phyloP scores from a whole-genome alignment of 2,113 vertebrate species.

The Heptranchias perlo region DNA sequence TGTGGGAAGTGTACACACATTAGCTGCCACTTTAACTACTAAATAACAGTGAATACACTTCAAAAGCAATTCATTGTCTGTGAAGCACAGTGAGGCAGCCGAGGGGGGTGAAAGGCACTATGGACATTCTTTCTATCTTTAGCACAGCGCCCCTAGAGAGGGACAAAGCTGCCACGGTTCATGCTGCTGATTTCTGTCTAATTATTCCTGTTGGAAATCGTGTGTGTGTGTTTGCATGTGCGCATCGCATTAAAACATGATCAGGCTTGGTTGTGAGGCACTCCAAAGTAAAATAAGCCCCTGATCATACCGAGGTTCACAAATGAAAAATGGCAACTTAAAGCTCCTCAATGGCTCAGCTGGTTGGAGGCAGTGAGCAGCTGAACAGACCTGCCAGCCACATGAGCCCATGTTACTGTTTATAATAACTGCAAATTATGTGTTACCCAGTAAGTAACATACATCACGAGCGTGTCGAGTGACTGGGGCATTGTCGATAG shows the following conservation, averaged over 20 bases:
- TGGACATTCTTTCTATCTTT: not conserved
- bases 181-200: not conserved
- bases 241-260: not conserved
- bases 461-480: not conserved
- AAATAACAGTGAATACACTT: not conserved
- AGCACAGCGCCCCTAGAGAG: not conserved
- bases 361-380: not conserved
- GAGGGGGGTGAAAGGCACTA: not conserved
- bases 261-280: not conserved
- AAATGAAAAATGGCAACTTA: not conserved
- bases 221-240: not conserved
- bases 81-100: not conserved
- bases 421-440: not conserved
- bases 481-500: not conserved
- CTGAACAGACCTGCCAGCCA: not conserved
- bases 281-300: not conserved
- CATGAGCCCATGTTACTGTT: not conserved
- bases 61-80: not conserved
- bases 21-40: not conserved
- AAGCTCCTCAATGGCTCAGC: not conserved
- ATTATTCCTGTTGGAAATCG: not conserved
- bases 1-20: not conserved
- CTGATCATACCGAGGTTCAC: not conserved
- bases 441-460: not conserved
- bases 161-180: not conserved